A percentile compares a stretch with the other conserved stretches of the same genome.
Conservation (phyloP, 2,797 vertebrate species). For the Percopsis omiscomaycus region DNA sequence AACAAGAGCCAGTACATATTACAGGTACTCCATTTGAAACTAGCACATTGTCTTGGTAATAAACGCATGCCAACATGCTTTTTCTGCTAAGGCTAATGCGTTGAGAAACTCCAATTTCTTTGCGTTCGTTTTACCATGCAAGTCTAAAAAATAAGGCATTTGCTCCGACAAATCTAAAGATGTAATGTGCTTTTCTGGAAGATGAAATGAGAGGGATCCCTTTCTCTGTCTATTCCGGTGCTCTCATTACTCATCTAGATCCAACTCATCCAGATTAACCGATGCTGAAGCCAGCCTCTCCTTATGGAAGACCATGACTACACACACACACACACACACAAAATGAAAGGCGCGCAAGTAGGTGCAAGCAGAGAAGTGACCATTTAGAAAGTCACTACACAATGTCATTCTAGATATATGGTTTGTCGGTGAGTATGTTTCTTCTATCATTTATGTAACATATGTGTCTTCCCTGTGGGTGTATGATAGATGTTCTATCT, state of each 20-base stretch:
- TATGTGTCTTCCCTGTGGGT: background rate
- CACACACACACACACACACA: background rate
- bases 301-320: background rate
- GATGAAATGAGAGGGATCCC: background rate
- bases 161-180: too few species aligned
- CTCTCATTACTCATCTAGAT: too few species aligned
- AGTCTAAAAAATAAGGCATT: background rate
- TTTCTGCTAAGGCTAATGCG: slow-evolving; percentile 7
- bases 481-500: background rate
- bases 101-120: background rate
- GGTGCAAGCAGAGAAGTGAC: background rate
- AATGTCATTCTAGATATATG: background rate
- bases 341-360: background rate
- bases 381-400: background rate
- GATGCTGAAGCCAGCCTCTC: background rate
- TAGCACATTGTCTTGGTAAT: slow-evolving; percentile 1
- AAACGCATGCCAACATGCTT: background rate
- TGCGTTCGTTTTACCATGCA: background rate
- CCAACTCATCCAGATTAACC: background rate
- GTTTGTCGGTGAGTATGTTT: background rate
- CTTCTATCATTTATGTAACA: background rate
- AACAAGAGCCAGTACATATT: slow-evolving; percentile 9
- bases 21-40: slow-evolving; percentile 1
- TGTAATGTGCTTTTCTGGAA: too few species aligned
- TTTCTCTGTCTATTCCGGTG: too few species aligned